Conservation (phyloP, 2,888 invertebrate species). For the Apotomis turbidana region DNA sequence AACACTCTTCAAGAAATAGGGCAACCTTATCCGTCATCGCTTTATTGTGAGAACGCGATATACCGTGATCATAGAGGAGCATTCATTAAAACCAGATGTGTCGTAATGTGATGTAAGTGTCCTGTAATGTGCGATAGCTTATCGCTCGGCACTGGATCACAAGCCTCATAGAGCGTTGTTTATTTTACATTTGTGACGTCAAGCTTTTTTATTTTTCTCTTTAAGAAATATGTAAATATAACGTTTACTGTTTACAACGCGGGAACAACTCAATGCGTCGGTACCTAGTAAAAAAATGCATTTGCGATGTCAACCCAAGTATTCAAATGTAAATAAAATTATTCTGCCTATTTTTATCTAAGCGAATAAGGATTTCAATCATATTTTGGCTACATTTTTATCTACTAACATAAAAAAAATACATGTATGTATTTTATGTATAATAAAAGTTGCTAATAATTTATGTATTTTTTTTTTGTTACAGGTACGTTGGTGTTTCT, state of each 20-base stretch:
- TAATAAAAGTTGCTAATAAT: conserved; percentile 19
- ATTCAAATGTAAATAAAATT: no score
- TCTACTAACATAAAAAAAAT: no score
- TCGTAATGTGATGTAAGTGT: conserved; percentile 65
- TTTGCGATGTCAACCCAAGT: no score
- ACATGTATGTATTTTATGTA: not conserved
- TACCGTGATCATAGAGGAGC: conserved; percentile 55
- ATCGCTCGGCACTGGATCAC: conserved; percentile 39
- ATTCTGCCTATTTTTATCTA: no score
- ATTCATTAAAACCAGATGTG: conserved; percentile 75
- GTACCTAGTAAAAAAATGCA: no score
- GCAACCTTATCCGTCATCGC: conserved; percentile 1
- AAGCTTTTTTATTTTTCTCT: no score
- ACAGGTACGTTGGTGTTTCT: conserved; percentile 49
- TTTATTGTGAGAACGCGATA: conserved; percentile 24
- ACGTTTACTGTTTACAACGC: no score
- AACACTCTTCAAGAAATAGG: conserved; percentile 19
- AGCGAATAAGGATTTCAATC: no score
- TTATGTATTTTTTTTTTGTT: conserved; percentile 44
- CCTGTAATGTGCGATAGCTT: conserved; percentile 43
- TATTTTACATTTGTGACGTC: not conserved
- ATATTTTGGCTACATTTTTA: no score
- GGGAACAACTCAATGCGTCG: no score
- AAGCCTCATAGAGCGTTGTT: conserved; percentile 14
- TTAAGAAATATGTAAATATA: no score